These are phyloP conservation scores for Idaea dimidiata DNA, from an alignment of 2,888 invertebrate genomes.

Conservation along the genomic window DNA sequence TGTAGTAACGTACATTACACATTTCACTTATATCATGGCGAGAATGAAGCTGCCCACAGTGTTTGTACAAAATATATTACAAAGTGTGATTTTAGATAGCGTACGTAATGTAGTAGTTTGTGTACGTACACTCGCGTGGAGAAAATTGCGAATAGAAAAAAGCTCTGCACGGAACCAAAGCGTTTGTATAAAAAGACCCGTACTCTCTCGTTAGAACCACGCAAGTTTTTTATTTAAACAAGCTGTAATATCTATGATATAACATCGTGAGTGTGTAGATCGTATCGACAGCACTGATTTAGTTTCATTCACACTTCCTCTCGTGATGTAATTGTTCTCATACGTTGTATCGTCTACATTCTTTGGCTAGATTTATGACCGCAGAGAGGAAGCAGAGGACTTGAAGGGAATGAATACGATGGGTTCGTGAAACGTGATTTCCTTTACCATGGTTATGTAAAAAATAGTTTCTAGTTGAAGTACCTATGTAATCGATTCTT, in stretches of 20 bases:
- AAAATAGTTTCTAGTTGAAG: not conserved
- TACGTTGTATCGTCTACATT: constrained; percentile 24
- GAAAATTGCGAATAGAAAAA: too few relatives aligned
- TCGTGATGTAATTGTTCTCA: constrained; percentile 57
- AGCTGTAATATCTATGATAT: constrained; percentile 10
- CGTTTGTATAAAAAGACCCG: too few relatives aligned
- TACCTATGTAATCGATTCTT: not conserved
- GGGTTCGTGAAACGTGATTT: not conserved
- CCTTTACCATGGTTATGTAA: not conserved
- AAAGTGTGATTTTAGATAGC: too few relatives aligned
- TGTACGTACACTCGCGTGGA: too few relatives aligned
- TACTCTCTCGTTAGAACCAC: not conserved
- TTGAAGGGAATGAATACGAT: not conserved
- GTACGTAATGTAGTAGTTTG: too few relatives aligned
- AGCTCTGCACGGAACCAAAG: too few relatives aligned
- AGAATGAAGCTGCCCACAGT: too few relatives aligned
- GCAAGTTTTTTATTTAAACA: not conserved
- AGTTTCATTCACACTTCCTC: constrained; percentile 65
- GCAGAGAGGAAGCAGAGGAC: not conserved
- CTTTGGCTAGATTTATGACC: not conserved
- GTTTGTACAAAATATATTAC: too few relatives aligned
- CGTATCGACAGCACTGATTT: constrained; percentile 35
- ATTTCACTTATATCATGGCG: too few relatives aligned
- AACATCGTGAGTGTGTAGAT: constrained; percentile 15
- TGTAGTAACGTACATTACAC: too few relatives aligned